Base-by-base conservation (phyloP, 2,797 vertebrate genomes). In the Sphenodon punctatus region DNA sequence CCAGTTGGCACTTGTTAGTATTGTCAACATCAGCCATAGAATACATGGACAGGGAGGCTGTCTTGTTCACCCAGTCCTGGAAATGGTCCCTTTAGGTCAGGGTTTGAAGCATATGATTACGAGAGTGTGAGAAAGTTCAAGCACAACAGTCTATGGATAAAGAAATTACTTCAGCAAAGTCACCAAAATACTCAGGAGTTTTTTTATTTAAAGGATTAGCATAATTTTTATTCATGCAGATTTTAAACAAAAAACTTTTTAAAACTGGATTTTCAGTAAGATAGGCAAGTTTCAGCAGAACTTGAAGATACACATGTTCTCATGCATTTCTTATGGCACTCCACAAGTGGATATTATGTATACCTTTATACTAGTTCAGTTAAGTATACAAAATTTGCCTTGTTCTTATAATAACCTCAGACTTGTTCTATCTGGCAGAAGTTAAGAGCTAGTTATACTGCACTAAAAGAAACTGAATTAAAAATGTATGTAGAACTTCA, bases 401-500 rank as follows among this genome's bases (percentile, higher is more conserved):
- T 88, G 83, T 91, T 89, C 80, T 89, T 80, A 67, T 78, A 78
- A 75, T 63, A 77, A 75, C 51, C 78, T 60, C 68, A 66, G 85
- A 73, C 61, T 66, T 78, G 63, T 86, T 91, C 85, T 86, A 49
- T 79, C 82, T 87, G 45, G 76, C 38, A n/a, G 43, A 32, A 76
- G 56, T 23, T 85, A 41, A 60, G 82, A 67, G 49, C 81, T 64
- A 67, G 14, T 38, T 39, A 68, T 63, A 12, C 15, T 38, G 84
- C 87, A 67, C 58, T 72, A 48, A 72, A 46, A 43, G 61, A 65
- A 88, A 2, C 10, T 43, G 38, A 14, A 25, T 58, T 78, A 75
- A 69, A 86, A 84, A 65, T 22, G 46, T 10, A 32, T 2, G 84
- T 56, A 69, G n/a, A 53, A 53, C 3, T 3, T 30, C 53, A 51